These are phyloP conservation scores for Lottia gigantea DNA, from an alignment of 2,888 invertebrate genomes.

Conservation along the genomic window DNA sequence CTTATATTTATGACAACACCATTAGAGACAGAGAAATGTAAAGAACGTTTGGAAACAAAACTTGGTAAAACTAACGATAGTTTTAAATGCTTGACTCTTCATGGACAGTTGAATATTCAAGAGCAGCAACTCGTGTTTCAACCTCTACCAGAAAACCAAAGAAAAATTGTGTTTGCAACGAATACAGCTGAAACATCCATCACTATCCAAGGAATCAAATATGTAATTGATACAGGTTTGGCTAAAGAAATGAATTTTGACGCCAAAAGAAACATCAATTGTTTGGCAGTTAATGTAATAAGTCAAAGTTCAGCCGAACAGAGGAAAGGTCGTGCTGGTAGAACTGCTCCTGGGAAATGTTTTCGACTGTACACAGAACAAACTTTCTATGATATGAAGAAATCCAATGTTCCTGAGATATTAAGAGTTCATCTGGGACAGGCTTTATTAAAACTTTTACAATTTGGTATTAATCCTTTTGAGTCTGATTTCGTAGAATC, in stretches of 20 bases:
- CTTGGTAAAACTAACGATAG: constrained; percentile 25
- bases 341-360: constrained; percentile 65
- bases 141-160: constrained; percentile 34
- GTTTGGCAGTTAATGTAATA: constrained; percentile 49
- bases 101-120: constrained; percentile 59
- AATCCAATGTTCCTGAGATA: constrained; percentile 63
- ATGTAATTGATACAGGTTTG: constrained; percentile 67
- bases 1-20: constrained; percentile 68
- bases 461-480: constrained; percentile 56
- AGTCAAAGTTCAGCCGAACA: constrained; percentile 67
- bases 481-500: constrained; percentile 65
- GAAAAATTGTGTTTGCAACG: constrained; percentile 68
- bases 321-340: constrained; percentile 68
- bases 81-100: constrained; percentile 51
- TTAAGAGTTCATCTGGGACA: constrained; percentile 57
- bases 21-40: constrained; percentile 60
- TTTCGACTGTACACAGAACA: constrained; percentile 63
- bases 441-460: constrained; percentile 58
- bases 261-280: constrained; percentile 53
- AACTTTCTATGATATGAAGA: constrained; percentile 57
- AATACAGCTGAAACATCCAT: constrained; percentile 69
- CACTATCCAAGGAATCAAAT: constrained; percentile 67
- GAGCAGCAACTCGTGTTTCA: constrained; percentile 64
- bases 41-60: constrained; percentile 18
- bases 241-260: constrained; percentile 66